Evolutionary conservation across 2,888 invertebrate genomes (phyloP), one percentile per base, ranked within the genome.

Genomic region (Listrodromus nycthemerus): DNA sequence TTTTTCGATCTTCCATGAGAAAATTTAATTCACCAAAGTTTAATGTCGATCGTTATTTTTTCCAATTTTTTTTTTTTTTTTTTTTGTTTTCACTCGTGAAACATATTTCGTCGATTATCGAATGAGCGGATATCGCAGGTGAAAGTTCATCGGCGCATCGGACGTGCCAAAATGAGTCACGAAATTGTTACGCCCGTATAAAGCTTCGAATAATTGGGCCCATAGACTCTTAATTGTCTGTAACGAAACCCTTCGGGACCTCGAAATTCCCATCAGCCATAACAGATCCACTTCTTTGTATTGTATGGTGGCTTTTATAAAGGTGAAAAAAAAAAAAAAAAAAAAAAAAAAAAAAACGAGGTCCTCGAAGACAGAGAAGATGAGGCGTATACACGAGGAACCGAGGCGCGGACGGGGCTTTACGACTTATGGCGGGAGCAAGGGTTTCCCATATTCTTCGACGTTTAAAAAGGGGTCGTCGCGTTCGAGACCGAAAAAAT

Each of bases 171-270:
- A 52, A 52, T 3, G 52, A 52, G 7, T 52, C 8, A 37, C 37
- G 37, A 10, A 37, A 24, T 55, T 8, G 10, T 55, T 13, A 10
- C 21, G 3, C 16, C 16, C 41, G 41, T 41, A 41, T 55, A 55
- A 55, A 0, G 21, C 10, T 74, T 27, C 76, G 88, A 88, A 90
- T 91, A 92, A 92, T 92, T 92, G 91, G 92, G 89, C 91, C 91
- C 90, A 92, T 89, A 91, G 86, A 90, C 87, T 90, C 91, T 92
- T 92, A 92, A 92, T 92, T 92, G 92, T 52, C 52, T 52, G 21
- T 52, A 21, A 52, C 52, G 19, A 21, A 52, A 52, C 8, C 8
- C 19, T 21, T 52, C 19, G 21, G 21, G 8, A 52, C 52, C 52
- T 52, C 52, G 19, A 52, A 52, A 52, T 69, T 79, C 73, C 70